Evolutionary conservation across 2,888 invertebrate species (phyloP).

Genomic region (Rhimphoctona megacephalus): DNA sequence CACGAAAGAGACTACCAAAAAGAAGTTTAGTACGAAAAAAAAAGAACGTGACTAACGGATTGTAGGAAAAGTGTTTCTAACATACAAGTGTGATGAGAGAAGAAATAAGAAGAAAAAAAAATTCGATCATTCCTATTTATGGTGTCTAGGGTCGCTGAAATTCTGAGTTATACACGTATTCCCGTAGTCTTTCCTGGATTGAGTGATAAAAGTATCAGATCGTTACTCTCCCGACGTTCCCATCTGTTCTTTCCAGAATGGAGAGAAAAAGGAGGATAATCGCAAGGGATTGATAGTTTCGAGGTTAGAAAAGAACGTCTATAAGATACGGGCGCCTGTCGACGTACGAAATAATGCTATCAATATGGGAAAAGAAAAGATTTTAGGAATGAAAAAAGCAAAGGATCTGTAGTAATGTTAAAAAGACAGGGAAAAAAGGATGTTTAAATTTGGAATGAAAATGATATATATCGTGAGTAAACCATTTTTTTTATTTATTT

Average conservation of each 20-base stretch:
- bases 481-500: not conserved
- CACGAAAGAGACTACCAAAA: conserved; percentile 24
- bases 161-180: not conserved
- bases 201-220: conserved; percentile 57
- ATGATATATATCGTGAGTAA: not conserved
- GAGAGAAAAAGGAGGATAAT: conserved; percentile 29
- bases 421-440: conserved; percentile 47
- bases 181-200: conserved; percentile 15
- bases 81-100: conserved; percentile 29
- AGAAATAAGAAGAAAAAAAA: conserved; percentile 44
- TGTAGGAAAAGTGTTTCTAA: conserved; percentile 65
- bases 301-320: conserved; percentile 39
- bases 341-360: conserved; percentile 72
- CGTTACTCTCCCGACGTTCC: conserved; percentile 44
- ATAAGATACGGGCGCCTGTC: conserved; percentile 58
- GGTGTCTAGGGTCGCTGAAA: not conserved
- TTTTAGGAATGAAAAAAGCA: conserved; percentile 11
- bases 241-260: conserved; percentile 7
- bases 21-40: conserved; percentile 28
- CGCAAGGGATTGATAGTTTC: conserved; percentile 40
- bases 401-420: not conserved
- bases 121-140: conserved; percentile 21
- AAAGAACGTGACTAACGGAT: conserved; percentile 3
- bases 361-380: conserved; percentile 60
- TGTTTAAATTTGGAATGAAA: not conserved